Conservation (phyloP, 2,888 invertebrate species). For the Gerosis bhagava region DNA sequence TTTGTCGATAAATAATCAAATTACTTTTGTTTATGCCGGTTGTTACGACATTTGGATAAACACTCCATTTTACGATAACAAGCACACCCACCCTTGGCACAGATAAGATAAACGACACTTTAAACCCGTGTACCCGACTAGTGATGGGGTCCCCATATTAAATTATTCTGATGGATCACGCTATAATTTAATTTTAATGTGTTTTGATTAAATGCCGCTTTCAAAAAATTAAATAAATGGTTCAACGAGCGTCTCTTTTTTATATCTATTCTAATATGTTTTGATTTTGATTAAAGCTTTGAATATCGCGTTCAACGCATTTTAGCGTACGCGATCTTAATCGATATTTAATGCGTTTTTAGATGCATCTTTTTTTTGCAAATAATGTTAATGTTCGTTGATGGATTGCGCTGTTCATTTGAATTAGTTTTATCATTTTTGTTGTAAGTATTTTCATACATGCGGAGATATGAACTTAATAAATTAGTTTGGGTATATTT, state of each 20-base stretch:
- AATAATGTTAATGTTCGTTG: neutral
- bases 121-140: constrained; percentile 62
- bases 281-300: constrained; percentile 19
- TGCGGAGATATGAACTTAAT: too few species aligned
- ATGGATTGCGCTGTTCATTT: constrained; percentile 7
- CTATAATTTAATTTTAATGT: constrained; percentile 77
- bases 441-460: neutral
- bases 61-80: constrained; percentile 9
- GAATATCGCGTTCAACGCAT: constrained; percentile 2
- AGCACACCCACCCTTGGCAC: constrained; percentile 30
- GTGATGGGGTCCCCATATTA: constrained; percentile 61
- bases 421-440: constrained; percentile 3
- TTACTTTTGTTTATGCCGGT: constrained; percentile 1
- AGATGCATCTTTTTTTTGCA: constrained; percentile 2
- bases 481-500: too few species aligned
- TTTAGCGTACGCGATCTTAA: constrained; percentile 5
- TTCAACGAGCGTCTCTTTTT: constrained; percentile 35
- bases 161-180: constrained; percentile 75
- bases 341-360: constrained; percentile 14
- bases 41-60: constrained; percentile 4
- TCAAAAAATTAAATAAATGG: constrained; percentile 49
- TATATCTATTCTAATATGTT: constrained; percentile 30
- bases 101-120: constrained; percentile 69
- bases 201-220: constrained; percentile 70
- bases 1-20: constrained; percentile 5